Evolutionary conservation across 2,888 invertebrate genomes (phyloP).

Genomic region (Lasius platythorax): DNA sequence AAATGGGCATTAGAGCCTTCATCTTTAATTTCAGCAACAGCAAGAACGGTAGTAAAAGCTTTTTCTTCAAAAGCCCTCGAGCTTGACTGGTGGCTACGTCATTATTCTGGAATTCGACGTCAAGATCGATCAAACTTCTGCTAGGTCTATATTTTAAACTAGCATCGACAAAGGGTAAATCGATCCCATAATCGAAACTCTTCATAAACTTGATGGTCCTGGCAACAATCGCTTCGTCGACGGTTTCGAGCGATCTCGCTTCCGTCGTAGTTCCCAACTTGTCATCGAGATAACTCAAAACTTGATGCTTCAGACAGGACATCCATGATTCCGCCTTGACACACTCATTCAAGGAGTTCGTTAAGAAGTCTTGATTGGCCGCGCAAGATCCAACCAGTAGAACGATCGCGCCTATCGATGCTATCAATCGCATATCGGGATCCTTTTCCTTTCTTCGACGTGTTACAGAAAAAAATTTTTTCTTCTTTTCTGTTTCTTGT

Average conservation of each 20-base stretch:
- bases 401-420: slow-evolving; percentile 73
- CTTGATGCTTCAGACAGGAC: slow-evolving; percentile 92
- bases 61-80: slow-evolving; percentile 93
- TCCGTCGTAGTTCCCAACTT: slow-evolving; percentile 87
- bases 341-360: slow-evolving; percentile 89
- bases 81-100: slow-evolving; percentile 86
- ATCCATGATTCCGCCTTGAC: slow-evolving; percentile 90
- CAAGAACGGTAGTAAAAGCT: slow-evolving; percentile 92
- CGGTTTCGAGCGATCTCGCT: slow-evolving; percentile 81
- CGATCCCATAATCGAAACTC: slow-evolving; percentile 91
- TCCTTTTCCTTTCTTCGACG: slow-evolving; percentile 35
- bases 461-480: not conserved
- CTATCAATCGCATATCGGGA: slow-evolving; percentile 52
- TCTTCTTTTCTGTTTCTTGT: not conserved
- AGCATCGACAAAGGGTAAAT: slow-evolving; percentile 88
- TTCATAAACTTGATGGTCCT: slow-evolving; percentile 91
- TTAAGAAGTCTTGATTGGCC: slow-evolving; percentile 80
- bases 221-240: slow-evolving; percentile 91
- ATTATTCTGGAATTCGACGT: slow-evolving; percentile 84
- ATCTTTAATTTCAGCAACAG: slow-evolving; percentile 93
- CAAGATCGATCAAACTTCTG: slow-evolving; percentile 84
- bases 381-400: slow-evolving; percentile 87
- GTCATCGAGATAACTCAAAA: slow-evolving; percentile 92
- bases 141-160: slow-evolving; percentile 82
- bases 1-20: slow-evolving; percentile 94